These are phyloP conservation scores for Elachura formosa DNA, from an alignment of 2,113 vertebrate species.

Conservation along the genomic window DNA sequence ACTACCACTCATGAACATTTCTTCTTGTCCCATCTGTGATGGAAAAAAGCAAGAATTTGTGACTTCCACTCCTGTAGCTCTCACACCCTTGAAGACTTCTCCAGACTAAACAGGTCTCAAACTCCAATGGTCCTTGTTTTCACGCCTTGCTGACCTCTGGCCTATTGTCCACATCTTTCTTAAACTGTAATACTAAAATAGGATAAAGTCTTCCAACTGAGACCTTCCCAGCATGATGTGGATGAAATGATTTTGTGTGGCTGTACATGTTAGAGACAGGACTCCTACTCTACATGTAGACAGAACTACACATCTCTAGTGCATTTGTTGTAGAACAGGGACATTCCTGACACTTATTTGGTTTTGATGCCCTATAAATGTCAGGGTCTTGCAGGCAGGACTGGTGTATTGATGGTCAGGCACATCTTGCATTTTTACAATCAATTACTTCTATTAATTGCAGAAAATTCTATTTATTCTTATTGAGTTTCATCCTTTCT, in stretches of 20 bases:
- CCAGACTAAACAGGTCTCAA: not conserved
- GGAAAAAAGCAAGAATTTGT: not conserved
- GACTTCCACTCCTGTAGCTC: not conserved
- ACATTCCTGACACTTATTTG: not conserved
- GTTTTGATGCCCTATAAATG: not conserved
- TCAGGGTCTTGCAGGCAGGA: not conserved
- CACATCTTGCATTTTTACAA: not conserved
- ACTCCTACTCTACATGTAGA: no score
- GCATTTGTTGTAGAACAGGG: not conserved
- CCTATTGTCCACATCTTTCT: not conserved
- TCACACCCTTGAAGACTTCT: not conserved
- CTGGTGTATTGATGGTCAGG: not conserved
- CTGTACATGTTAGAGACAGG: rapidly evolving
- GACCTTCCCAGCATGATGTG: not conserved
- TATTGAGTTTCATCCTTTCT: not conserved
- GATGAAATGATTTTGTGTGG: not conserved
- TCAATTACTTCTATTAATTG: not conserved
- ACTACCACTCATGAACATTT: not conserved
- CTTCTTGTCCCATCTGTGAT: not conserved
- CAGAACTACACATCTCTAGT: not conserved
- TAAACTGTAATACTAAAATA: not conserved
- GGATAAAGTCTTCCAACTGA: not conserved
- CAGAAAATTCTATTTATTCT: not conserved
- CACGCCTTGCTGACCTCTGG: not conserved
- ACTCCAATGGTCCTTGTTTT: not conserved